A percentile compares a stretch with the other conserved stretches of the same genome.
Conservation (phyloP, 2,797 vertebrate genomes). For the Chrysocyon brachyurus region DNA sequence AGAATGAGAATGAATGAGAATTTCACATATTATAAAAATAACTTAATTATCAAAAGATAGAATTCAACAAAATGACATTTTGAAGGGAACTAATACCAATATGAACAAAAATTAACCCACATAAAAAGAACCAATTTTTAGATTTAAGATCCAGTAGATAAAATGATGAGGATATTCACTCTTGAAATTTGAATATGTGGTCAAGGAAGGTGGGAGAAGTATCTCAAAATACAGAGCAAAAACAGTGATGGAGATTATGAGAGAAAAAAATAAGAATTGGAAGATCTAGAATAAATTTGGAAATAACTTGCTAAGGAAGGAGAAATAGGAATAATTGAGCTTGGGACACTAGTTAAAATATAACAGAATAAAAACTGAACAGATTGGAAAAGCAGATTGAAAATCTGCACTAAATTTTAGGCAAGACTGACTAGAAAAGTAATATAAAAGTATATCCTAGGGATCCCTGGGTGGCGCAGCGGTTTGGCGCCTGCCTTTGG, state of each 20-base stretch:
- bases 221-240: not conserved
- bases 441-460: not conserved
- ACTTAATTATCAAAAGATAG: not conserved
- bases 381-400: not conserved
- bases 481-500: too few relatives aligned
- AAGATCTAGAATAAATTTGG: not conserved
- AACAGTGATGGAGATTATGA: not conserved
- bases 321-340: not conserved
- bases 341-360: not conserved
- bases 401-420: not conserved
- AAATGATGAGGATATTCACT: not conserved
- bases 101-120: not conserved
- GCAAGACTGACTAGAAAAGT: not conserved
- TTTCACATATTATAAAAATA: not conserved
- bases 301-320: not conserved
- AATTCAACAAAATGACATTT: slow-evolving; percentile 1
- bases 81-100: not conserved
- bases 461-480: too few relatives aligned
- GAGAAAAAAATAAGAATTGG: not conserved
- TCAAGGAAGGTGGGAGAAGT: not conserved
- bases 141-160: not conserved
- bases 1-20: not conserved
- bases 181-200: not conserved
- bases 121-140: not conserved
- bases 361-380: not conserved